phyloP scores from a whole-genome alignment of 2,797 vertebrate genomes.

The Pangasius mekongensis region DNA sequence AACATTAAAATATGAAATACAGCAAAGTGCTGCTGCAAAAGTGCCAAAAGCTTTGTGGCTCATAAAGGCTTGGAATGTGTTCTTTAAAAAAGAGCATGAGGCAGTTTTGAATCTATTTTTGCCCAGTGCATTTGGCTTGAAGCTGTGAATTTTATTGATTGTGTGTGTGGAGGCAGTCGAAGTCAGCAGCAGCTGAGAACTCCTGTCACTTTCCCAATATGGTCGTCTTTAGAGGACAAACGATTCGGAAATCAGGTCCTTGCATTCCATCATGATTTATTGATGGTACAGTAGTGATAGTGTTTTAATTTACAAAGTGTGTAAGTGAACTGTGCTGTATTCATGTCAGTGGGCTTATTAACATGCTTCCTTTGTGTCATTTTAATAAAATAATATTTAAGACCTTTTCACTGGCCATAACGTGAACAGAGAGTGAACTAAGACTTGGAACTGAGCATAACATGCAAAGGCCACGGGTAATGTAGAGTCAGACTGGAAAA shows the following conservation, averaged over 20 bases:
- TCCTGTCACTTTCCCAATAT: slow-evolving; percentile 21
- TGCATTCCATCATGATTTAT: slow-evolving; percentile 20
- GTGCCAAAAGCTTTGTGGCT: slow-evolving; percentile 17
- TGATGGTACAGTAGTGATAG: neutral
- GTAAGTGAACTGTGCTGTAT: neutral
- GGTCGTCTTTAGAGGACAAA: slow-evolving; percentile 5
- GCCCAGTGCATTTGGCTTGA: slow-evolving; percentile 25
- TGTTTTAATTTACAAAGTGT: neutral
- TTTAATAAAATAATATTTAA: slow-evolving; percentile 12
- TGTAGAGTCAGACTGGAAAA: slow-evolving; percentile 23
- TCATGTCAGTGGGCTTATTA: neutral
- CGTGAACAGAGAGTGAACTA: slow-evolving; percentile 6
- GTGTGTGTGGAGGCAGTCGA: slow-evolving; percentile 27
- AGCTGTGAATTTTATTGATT: slow-evolving; percentile 43
- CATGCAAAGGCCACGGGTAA: slow-evolving; percentile 7
- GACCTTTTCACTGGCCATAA: slow-evolving; percentile 13
- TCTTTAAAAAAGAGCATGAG: slow-evolving; percentile 2
- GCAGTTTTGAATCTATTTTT: slow-evolving; percentile 22
- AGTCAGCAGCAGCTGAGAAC: slow-evolving; percentile 45
- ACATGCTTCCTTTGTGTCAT: neutral
- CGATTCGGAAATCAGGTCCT: neutral
- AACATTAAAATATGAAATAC: neutral
- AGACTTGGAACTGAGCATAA: neutral
- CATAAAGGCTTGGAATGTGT: slow-evolving; percentile 35
- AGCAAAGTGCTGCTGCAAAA: slow-evolving; percentile 13